A percentile compares a stretch with the other conserved stretches of the same genome.
Conservation (phyloP, 2,888 invertebrate genomes). For the Omphaloscelis lunosa region DNA sequence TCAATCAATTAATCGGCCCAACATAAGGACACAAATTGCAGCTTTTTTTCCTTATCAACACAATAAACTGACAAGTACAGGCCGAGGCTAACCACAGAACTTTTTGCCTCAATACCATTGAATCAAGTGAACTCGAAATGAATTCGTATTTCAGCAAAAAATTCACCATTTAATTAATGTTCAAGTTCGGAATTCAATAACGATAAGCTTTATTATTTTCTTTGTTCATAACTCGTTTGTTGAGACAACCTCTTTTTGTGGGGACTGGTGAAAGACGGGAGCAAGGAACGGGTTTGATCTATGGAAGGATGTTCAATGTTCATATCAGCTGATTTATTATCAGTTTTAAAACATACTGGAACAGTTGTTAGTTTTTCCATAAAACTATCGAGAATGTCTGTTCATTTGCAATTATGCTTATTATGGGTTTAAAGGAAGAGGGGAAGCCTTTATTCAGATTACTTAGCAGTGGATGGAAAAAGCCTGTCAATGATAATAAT, state of each 20-base stretch:
- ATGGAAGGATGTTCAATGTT: slow-evolving; percentile 40
- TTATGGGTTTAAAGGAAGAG: background rate
- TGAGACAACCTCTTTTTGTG: slow-evolving; percentile 64
- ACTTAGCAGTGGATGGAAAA: background rate
- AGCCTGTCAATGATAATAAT: background rate
- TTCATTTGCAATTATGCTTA: slow-evolving; percentile 16
- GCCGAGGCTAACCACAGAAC: slow-evolving; percentile 53
- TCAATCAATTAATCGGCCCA: slow-evolving; percentile 29
- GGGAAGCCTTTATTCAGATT: background rate
- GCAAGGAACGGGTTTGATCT: slow-evolving; percentile 55
- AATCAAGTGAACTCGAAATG: slow-evolving; percentile 64
- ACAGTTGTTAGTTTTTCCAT: slow-evolving; percentile 16
- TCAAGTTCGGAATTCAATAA: slow-evolving; percentile 67
- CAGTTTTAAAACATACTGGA: slow-evolving; percentile 3
- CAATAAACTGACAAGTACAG: slow-evolving; percentile 46
- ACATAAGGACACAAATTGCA: slow-evolving; percentile 57
- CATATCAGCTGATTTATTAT: slow-evolving; percentile 49
- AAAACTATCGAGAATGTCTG: slow-evolving; percentile 8
- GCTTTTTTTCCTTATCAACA: slow-evolving; percentile 55
- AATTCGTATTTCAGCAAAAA: slow-evolving; percentile 62
- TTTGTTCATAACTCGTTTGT: slow-evolving; percentile 66
- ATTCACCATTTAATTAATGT: slow-evolving; percentile 56
- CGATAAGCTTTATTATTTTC: slow-evolving; percentile 61
- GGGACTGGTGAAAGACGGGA: slow-evolving; percentile 38
- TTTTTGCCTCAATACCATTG: slow-evolving; percentile 66